Evolutionary conservation across 2,888 invertebrate species (phyloP), one percentile per base, ranked within the genome.

Genomic region (Morpho deidamia): DNA sequence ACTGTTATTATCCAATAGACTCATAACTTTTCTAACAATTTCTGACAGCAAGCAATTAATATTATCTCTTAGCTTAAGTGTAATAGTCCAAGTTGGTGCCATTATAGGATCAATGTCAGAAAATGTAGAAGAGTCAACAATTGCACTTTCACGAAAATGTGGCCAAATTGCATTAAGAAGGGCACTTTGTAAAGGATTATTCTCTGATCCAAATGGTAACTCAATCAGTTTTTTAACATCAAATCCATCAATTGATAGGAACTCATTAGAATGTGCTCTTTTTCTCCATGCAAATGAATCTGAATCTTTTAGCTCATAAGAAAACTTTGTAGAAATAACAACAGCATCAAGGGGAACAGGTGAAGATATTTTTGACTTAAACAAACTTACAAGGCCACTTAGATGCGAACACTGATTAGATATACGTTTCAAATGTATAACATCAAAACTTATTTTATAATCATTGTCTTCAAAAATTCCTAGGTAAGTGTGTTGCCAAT

Each of bases 121-220:
- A 78, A 95, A 96, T 60, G 93, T 93, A 64, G 96, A 95, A 59
- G 95, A 96, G 74, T 99, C 99, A 1, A 97, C 93, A 32, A 97
- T 93, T 55, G 95, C 92, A 75, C 95, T 94, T 77, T 97, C 98
- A 2, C 94, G 92, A 61, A 98, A 90, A 72, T 94, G 92, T 0
- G 95, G 95, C 98, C 98, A 99, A 23, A 95, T 95, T 42, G 96
- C 93, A 73, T 94, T 94, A 11, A 97, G 79, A 59, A 93, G 86
- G 32, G 97, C 90, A 76, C 94, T 93, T 50, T 94, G 94, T 62
- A 96, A 90, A 0, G 97, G 96, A 82, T 97, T 95, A 49, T 93
- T 93, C 35, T 93, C 93, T 33, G 96, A 94, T 38, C 98, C 98
- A 86, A 97, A 96, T 0, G 97, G 97, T 52, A 98, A 86, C 62